These are phyloP conservation scores for Acanthis flammea DNA, from an alignment of 2,797 vertebrate genomes.

Conservation along the genomic window DNA sequence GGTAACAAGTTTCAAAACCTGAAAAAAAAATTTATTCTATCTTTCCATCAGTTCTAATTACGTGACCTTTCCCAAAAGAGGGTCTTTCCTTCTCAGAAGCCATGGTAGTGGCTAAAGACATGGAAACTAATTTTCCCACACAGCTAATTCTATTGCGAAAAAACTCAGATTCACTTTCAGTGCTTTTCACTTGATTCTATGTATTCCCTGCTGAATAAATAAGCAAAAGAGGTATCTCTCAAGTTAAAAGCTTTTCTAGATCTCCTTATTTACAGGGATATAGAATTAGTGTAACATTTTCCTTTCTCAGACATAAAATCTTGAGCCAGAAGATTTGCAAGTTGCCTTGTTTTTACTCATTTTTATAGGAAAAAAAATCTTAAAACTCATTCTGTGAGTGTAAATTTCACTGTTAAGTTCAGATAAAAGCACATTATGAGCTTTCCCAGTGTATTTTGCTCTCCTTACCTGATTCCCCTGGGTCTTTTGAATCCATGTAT, in stretches of 20 bases:
- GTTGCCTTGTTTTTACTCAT: not conserved
- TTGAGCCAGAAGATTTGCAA: not conserved
- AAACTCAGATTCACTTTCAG: not conserved
- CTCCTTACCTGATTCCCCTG: not conserved
- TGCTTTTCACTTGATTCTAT: not conserved
- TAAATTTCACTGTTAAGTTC: conserved; percentile 12
- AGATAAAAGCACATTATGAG: not conserved
- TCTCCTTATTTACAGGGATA: not conserved
- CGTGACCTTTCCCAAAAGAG: not conserved
- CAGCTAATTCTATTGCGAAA: not conserved
- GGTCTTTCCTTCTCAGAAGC: not conserved
- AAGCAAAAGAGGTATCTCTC: not conserved
- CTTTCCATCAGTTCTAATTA: not conserved
- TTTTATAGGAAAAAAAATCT: not conserved
- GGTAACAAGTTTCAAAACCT: not conserved
- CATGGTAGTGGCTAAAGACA: not conserved
- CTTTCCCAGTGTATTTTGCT: conserved; percentile 22
- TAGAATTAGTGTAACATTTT: not conserved
- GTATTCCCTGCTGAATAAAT: not conserved
- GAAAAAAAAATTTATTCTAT: not conserved
- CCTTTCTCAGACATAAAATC: not conserved
- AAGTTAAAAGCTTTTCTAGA: not conserved
- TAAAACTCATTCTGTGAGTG: not conserved
- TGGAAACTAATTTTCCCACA: not conserved
- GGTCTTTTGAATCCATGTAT: not conserved